phyloP scores from a whole-genome alignment of 2,888 invertebrate species.

The Orthonevra nobilis region DNA sequence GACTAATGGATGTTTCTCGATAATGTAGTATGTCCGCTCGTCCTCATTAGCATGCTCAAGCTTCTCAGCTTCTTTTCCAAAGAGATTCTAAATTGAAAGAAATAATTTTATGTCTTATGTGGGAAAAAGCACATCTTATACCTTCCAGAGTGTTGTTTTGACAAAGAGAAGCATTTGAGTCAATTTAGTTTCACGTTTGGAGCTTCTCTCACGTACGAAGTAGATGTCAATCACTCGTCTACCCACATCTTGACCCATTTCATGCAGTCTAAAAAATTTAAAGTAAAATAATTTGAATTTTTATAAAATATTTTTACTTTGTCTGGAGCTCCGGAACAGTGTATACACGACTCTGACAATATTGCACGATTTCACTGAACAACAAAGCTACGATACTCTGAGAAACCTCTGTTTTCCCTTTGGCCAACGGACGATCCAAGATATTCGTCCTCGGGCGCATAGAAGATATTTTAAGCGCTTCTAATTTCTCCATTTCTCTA shows the following conservation, averaged over 20 bases:
- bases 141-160: slow-evolving; percentile 98
- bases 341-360: slow-evolving; percentile 97
- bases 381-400: slow-evolving; percentile 95
- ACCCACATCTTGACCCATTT: slow-evolving; percentile 97
- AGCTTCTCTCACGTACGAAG: slow-evolving; percentile 95
- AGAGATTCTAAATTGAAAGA: slow-evolving; percentile 86
- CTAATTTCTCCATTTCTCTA: slow-evolving; percentile 76
- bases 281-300: too few species aligned
- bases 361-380: slow-evolving; percentile 99
- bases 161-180: slow-evolving; percentile 97
- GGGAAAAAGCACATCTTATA: slow-evolving; percentile 76
- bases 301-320: slow-evolving; percentile 89
- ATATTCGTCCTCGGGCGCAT: slow-evolving; percentile 82
- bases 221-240: slow-evolving; percentile 95
- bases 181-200: slow-evolving; percentile 96
- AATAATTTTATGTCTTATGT: too few species aligned
- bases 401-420: slow-evolving; percentile 95
- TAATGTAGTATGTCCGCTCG: slow-evolving; percentile 98
- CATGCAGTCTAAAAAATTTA: slow-evolving; percentile 95
- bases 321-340: slow-evolving; percentile 97
- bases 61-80: slow-evolving; percentile 99
- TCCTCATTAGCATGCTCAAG: slow-evolving; percentile 99
- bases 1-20: slow-evolving; percentile 98
- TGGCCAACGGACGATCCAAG: slow-evolving; percentile 93
- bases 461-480: slow-evolving; percentile 78